These are phyloP conservation scores for Sialis fuliginosa DNA, from an alignment of 2,888 invertebrate genomes.

Conservation along the genomic window DNA sequence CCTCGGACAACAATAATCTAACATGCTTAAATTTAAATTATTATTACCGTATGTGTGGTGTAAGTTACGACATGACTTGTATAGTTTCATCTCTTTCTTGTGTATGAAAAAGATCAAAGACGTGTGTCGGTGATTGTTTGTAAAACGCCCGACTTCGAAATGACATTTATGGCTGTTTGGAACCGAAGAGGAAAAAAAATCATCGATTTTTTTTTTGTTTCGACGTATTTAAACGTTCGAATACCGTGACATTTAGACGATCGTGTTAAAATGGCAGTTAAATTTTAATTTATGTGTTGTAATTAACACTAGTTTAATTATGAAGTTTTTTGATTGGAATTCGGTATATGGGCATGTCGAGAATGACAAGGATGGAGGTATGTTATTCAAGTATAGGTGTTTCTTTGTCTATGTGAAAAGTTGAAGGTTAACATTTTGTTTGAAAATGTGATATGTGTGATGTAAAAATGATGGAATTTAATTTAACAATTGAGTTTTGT, in stretches of 20 bases:
- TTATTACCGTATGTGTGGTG: slow-evolving; percentile 16
- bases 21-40: slow-evolving; percentile 23
- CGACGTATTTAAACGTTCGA: background rate
- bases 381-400: too few species aligned
- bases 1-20: slow-evolving; percentile 20
- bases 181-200: background rate
- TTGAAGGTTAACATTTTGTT: too few species aligned
- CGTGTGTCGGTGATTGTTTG: too few species aligned
- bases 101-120: background rate
- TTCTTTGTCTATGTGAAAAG: too few species aligned
- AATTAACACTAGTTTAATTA: slow-evolving; percentile 27
- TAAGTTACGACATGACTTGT: slow-evolving; percentile 3
- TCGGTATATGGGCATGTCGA: background rate
- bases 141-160: background rate
- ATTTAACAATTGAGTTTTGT: too few species aligned
- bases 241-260: slow-evolving; percentile 25
- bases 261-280: slow-evolving; percentile 28
- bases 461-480: too few species aligned
- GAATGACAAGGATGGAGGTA: too few species aligned
- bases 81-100: background rate
- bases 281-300: slow-evolving; percentile 28
- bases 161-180: slow-evolving; percentile 3
- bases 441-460: too few species aligned
- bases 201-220: background rate
- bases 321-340: slow-evolving; percentile 20